These are phyloP conservation scores for Lissocephala sabroskyi DNA, from an alignment of 2,888 invertebrate genomes.

Conservation along the genomic window DNA sequence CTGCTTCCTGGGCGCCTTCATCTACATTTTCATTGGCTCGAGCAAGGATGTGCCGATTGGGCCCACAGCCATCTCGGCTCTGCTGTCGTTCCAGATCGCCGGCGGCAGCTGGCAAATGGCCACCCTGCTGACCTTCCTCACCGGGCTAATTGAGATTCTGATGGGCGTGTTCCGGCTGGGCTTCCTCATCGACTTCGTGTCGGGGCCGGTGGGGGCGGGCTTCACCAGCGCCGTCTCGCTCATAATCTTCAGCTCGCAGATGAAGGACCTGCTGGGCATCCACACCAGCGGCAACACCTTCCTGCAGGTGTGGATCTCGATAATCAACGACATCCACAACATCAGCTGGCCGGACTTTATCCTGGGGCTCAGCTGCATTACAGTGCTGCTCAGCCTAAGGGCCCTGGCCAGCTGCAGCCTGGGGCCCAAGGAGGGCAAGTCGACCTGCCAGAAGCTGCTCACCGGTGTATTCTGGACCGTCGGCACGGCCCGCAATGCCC, in stretches of 20 bases:
- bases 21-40: slow-evolving; percentile 91
- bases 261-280: slow-evolving; percentile 87
- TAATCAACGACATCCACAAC: slow-evolving; percentile 79
- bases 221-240: slow-evolving; percentile 93
- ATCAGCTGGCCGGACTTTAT: slow-evolving; percentile 83
- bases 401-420: slow-evolving; percentile 80
- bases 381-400: slow-evolving; percentile 82
- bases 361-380: slow-evolving; percentile 83
- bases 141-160: slow-evolving; percentile 82
- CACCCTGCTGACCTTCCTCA: slow-evolving; percentile 82
- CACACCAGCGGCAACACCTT: slow-evolving; percentile 83
- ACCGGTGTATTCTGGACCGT: slow-evolving; percentile 83
- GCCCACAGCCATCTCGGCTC: slow-evolving; percentile 92
- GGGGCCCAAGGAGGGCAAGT: slow-evolving; percentile 75
- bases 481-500: slow-evolving; percentile 87
- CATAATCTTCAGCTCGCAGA: slow-evolving; percentile 89
- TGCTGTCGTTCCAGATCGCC: slow-evolving; percentile 87
- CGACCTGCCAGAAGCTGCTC: slow-evolving; percentile 75
- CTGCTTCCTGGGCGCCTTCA: slow-evolving; percentile 91
- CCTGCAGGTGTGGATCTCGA: slow-evolving; percentile 84
- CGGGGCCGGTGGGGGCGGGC: slow-evolving; percentile 90
- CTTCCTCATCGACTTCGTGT: slow-evolving; percentile 91
- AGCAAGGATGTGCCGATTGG: slow-evolving; percentile 95
- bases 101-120: slow-evolving; percentile 78
- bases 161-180: slow-evolving; percentile 90